A percentile compares a stretch with the other conserved stretches of the same genome.
Conservation (phyloP, 2,888 invertebrate genomes). For the Zootermopsis nevadensis region DNA sequence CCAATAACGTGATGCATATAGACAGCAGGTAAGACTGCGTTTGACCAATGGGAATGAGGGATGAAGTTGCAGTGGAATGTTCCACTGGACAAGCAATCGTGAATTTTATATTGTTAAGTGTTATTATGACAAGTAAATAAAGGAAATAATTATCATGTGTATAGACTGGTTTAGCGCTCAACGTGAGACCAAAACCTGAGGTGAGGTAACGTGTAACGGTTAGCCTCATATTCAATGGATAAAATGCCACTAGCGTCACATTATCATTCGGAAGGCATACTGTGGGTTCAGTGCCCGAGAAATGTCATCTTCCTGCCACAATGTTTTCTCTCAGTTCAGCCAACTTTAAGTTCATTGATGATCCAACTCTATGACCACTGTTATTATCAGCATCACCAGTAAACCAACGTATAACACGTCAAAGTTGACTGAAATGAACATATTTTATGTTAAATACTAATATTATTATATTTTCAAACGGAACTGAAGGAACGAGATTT, state of each 20-base stretch:
- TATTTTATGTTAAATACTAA: too few relatives aligned
- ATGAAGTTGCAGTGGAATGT: conserved; percentile 20
- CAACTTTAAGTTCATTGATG: too few relatives aligned
- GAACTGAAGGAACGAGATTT: too few relatives aligned
- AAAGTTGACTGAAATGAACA: too few relatives aligned
- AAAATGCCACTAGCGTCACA: background rate
- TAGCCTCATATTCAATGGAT: background rate
- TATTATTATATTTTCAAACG: too few relatives aligned
- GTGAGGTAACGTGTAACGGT: background rate
- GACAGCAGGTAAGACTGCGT: background rate
- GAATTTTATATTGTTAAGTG: background rate
- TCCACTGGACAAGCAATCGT: conserved; percentile 42
- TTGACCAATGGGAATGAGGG: conserved; percentile 18
- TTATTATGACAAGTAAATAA: background rate
- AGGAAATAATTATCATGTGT: background rate
- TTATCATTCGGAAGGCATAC: background rate
- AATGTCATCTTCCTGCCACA: background rate
- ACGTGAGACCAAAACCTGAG: too few relatives aligned
- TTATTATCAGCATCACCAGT: too few relatives aligned
- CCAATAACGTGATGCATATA: conserved; percentile 26
- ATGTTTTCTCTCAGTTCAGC: too few relatives aligned
- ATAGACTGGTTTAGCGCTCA: background rate
- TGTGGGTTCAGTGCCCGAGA: background rate
- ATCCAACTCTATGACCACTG: too few relatives aligned
- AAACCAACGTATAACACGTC: too few relatives aligned